phyloP scores from a whole-genome alignment of 2,888 invertebrate species.

The Lissocephala sabroskyi region DNA sequence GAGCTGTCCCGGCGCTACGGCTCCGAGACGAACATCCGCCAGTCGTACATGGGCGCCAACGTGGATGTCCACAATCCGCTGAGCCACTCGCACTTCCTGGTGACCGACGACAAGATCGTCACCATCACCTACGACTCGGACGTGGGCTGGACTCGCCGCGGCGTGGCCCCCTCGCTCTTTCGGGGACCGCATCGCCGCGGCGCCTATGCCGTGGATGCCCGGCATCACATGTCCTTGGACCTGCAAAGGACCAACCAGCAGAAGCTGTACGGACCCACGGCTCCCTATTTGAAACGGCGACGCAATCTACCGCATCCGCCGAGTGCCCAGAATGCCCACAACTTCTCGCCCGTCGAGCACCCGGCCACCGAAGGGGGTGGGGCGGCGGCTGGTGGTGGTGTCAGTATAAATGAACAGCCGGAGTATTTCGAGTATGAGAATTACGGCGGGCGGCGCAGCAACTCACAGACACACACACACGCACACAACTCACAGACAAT shows the following conservation, averaged over 20 bases:
- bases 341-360: constrained; percentile 68
- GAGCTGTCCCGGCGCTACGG: constrained; percentile 65
- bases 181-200: constrained; percentile 61
- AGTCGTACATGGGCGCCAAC: constrained; percentile 70
- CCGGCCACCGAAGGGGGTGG: constrained; percentile 16
- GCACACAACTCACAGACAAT: constrained; percentile 23
- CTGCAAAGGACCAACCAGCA: constrained; percentile 68
- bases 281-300: constrained; percentile 67
- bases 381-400: constrained; percentile 44
- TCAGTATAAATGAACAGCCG: constrained; percentile 75
- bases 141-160: constrained; percentile 72
- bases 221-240: constrained; percentile 69
- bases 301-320: constrained; percentile 70
- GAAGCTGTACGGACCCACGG: constrained; percentile 67
- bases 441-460: constrained; percentile 25
- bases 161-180: constrained; percentile 68
- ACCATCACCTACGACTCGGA: constrained; percentile 73
- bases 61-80: constrained; percentile 68
- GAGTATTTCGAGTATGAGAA: constrained; percentile 74
- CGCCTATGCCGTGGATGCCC: constrained; percentile 38
- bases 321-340: constrained; percentile 70
- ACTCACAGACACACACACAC: constrained; percentile 25
- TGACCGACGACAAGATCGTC: constrained; percentile 72
- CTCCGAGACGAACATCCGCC: constrained; percentile 71
- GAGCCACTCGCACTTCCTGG: constrained; percentile 72